Conservation (phyloP, 2,888 invertebrate genomes). For the Cactoblastis cactorum region DNA sequence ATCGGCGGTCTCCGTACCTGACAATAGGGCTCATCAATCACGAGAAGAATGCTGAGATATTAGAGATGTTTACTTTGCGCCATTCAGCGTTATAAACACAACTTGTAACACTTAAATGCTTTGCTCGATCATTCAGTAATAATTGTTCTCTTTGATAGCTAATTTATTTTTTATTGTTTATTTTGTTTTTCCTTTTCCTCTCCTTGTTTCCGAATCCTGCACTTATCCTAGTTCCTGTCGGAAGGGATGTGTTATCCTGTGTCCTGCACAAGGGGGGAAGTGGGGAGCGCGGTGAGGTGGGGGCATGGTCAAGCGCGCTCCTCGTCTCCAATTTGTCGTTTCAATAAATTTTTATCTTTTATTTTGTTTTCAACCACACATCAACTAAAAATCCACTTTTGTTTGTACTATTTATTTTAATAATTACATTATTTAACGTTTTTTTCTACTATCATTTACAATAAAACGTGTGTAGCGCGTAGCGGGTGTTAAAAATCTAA, state of each 20-base stretch:
- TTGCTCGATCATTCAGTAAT: constrained; percentile 18
- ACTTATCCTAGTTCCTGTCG: constrained; percentile 40
- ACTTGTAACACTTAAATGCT: constrained; percentile 41
- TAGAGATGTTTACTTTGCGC: constrained; percentile 46
- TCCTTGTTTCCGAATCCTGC: constrained; percentile 35
- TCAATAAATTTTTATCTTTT: constrained; percentile 42
- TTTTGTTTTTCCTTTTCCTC: constrained; percentile 39
- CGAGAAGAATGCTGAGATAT: constrained; percentile 42
- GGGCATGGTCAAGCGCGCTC: constrained; percentile 49
- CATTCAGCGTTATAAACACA: constrained; percentile 56
- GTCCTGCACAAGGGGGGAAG: constrained; percentile 19
- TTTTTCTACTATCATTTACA: too few species aligned
- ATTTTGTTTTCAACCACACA: constrained; percentile 22
- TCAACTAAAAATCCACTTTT: background rate
- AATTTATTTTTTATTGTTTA: constrained; percentile 30
- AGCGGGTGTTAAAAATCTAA: constrained; percentile 5
- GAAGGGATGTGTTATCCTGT: constrained; percentile 15
- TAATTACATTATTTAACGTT: background rate
- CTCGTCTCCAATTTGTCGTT: constrained; percentile 50
- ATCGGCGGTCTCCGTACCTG: constrained; percentile 58
- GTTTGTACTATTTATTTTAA: background rate
- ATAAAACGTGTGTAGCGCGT: too few species aligned
- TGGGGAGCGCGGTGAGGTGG: constrained; percentile 29
- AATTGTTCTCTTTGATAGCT: constrained; percentile 8
- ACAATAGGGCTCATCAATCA: constrained; percentile 74